These are phyloP conservation scores for Danio kyathit DNA, from an alignment of 2,797 vertebrate genomes.

Conservation along the genomic window DNA sequence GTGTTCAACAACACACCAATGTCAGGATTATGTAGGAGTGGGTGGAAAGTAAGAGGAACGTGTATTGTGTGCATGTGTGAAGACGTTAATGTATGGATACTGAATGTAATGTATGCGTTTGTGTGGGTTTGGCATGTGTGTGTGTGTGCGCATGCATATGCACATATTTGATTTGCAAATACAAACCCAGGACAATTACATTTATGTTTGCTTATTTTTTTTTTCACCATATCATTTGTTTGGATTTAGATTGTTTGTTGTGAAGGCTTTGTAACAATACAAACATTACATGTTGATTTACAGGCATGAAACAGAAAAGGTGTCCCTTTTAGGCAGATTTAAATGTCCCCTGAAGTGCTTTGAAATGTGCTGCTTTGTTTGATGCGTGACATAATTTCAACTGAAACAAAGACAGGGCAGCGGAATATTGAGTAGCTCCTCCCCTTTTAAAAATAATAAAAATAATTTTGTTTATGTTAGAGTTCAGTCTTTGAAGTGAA, in stretches of 20 bases:
- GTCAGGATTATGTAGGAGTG: slow-evolving; percentile 22
- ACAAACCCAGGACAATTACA: background rate
- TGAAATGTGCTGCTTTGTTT: too few relatives aligned
- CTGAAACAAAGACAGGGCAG: too few relatives aligned
- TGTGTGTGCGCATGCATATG: background rate
- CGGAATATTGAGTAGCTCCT: too few relatives aligned
- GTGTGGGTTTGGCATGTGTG: background rate
- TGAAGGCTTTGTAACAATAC: slow-evolving; percentile 34
- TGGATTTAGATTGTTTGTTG: slow-evolving; percentile 12
- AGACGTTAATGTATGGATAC: background rate
- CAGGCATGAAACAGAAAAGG: slow-evolving; percentile 57
- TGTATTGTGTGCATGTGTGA: slow-evolving; percentile 7
- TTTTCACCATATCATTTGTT: slow-evolving; percentile 31
- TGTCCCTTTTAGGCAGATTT: slow-evolving; percentile 34
- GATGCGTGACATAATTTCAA: too few relatives aligned
- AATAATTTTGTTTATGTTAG: too few relatives aligned
- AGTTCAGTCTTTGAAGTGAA: too few relatives aligned
- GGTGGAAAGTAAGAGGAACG: slow-evolving; percentile 26
- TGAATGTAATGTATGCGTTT: background rate
- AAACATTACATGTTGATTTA: slow-evolving; percentile 55
- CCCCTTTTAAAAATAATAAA: too few relatives aligned
- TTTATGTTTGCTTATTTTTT: background rate
- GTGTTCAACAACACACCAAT: slow-evolving; percentile 34
- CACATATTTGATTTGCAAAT: slow-evolving; percentile 37
- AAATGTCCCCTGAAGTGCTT: too few relatives aligned